Evolutionary conservation across 2,113 vertebrate species (phyloP).

Genomic region (Jaculus jaculus): DNA sequence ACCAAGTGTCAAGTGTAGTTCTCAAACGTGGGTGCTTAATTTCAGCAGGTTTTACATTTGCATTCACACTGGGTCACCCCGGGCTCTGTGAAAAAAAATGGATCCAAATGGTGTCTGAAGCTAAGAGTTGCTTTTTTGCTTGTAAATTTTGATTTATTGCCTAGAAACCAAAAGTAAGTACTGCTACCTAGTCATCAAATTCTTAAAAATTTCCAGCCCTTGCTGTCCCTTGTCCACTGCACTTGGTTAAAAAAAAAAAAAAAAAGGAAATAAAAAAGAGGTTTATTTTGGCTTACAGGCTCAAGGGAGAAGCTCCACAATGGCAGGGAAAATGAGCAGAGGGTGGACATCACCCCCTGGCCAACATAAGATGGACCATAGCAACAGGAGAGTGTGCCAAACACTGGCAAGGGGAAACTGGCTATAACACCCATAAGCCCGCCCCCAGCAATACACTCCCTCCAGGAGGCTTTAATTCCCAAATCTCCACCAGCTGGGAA

Average conservation of each 20-base stretch:
- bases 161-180: neutral
- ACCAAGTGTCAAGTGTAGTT: slow-evolving; percentile 36
- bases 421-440: too few species aligned
- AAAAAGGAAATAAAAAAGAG: neutral
- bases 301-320: too few species aligned
- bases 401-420: too few species aligned
- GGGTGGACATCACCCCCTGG: too few species aligned
- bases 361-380: too few species aligned
- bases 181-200: neutral
- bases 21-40: slow-evolving; percentile 26
- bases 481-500: too few species aligned
- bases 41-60: slow-evolving; percentile 29
- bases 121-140: neutral
- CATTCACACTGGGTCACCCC: neutral
- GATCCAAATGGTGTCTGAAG: neutral
- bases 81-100: neutral
- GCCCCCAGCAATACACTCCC: too few species aligned
- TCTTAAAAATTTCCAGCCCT: neutral
- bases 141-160: neutral
- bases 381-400: too few species aligned
- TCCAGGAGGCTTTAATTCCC: too few species aligned
- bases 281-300: neutral
- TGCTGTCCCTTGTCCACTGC: neutral
- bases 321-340: too few species aligned
- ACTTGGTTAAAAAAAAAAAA: neutral